Percentiles rank a stretch among this genome's conserved stretches.
phyloP scores from a whole-genome alignment of 1,140 invertebrate genomes.

The Drosophila parvula region DNA sequence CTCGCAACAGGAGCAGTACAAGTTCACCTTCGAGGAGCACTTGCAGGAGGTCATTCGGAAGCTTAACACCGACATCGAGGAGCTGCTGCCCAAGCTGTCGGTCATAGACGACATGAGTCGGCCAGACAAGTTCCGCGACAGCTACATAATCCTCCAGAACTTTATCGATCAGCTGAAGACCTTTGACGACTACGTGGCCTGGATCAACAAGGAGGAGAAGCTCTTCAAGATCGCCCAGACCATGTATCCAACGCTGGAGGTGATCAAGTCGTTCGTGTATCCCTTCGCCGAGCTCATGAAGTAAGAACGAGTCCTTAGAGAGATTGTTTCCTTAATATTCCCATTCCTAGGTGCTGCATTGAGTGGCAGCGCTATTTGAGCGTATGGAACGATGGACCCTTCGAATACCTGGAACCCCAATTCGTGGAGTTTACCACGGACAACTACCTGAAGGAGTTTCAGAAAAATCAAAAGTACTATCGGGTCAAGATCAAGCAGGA shows the following conservation, averaged over 20 bases:
- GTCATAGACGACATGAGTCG: conserved; percentile 90
- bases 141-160: conserved; percentile 89
- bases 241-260: conserved; percentile 90
- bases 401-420: conserved; percentile 91
- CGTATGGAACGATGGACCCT: conserved; percentile 96
- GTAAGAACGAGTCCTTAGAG: conserved; percentile 60
- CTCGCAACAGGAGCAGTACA: conserved; percentile 90
- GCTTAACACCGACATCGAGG: conserved; percentile 88
- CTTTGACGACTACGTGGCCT: conserved; percentile 89
- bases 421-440: conserved; percentile 90
- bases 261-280: conserved; percentile 88
- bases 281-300: conserved; percentile 89
- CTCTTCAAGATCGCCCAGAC: conserved; percentile 92
- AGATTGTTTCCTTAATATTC: neutral
- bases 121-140: conserved; percentile 87
- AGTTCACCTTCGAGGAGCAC: conserved; percentile 92
- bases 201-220: conserved; percentile 95
- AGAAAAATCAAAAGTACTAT: conserved; percentile 92
- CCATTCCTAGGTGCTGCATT: conserved; percentile 84
- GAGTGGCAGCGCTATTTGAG: conserved; percentile 92
- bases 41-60: conserved; percentile 88
- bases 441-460: conserved; percentile 89
- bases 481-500: conserved; percentile 91
- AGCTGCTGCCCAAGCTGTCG: conserved; percentile 88
- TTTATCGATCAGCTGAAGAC: conserved; percentile 90